Evolutionary conservation across 1,140 invertebrate species (phyloP).

Genomic region (Schlechtendalia chinensis): DNA sequence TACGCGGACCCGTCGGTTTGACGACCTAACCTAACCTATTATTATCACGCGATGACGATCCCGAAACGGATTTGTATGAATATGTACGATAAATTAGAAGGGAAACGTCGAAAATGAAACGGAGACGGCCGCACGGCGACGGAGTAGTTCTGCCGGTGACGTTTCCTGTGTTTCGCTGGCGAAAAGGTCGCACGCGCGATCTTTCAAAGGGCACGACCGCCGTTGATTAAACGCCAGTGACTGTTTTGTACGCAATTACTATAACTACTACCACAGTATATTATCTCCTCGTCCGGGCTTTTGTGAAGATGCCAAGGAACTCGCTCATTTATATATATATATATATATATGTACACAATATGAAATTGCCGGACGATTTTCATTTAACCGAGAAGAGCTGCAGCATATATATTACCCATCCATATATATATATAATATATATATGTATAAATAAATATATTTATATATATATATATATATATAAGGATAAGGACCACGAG

Average conservation of each 20-base stretch:
- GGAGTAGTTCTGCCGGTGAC: background rate
- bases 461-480: background rate
- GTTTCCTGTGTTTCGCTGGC: background rate
- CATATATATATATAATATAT: background rate
- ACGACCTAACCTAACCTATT: too few species aligned
- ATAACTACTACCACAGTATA: background rate
- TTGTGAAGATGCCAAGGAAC: conserved; percentile 28
- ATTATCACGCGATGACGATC: too few species aligned
- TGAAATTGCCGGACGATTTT: background rate
- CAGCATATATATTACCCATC: too few species aligned
- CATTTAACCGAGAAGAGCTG: background rate
- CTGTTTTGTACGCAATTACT: background rate
- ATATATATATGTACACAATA: background rate
- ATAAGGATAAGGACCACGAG: too few species aligned
- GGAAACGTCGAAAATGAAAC: background rate
- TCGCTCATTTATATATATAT: background rate
- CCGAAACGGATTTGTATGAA: too few species aligned
- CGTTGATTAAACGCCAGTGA: background rate
- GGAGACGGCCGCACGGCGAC: background rate
- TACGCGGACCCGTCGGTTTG: too few species aligned
- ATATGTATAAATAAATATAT: background rate
- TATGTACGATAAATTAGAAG: too few species aligned
- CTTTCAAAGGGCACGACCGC: background rate
- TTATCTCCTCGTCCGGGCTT: background rate
- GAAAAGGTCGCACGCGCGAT: background rate